phyloP scores from a whole-genome alignment of 2,888 invertebrate genomes.

The Acleris literana region DNA sequence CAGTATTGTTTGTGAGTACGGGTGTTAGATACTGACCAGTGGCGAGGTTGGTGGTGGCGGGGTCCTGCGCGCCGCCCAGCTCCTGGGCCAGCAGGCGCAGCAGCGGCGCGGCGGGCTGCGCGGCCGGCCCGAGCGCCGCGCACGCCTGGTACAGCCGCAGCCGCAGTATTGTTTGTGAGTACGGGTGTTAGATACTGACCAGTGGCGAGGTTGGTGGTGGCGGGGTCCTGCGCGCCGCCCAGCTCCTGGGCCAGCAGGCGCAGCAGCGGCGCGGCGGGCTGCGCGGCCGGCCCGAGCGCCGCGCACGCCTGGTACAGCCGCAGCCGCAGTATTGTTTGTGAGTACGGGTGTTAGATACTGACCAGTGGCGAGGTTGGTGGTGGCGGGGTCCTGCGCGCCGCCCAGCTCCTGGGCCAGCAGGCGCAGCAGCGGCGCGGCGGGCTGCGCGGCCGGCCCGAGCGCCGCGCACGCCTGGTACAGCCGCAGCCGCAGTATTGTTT shows the following conservation, averaged over 20 bases:
- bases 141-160: conserved; percentile 95
- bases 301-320: conserved; percentile 93
- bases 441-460: conserved; percentile 55
- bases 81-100: conserved; percentile 96
- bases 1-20: too few species aligned
- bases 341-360: too few species aligned
- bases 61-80: conserved; percentile 97
- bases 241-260: conserved; percentile 97
- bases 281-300: conserved; percentile 56
- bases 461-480: conserved; percentile 91
- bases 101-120: conserved; percentile 88
- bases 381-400: conserved; percentile 96
- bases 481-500: conserved; percentile 95
- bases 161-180: too few species aligned
- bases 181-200: too few species aligned
- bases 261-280: conserved; percentile 90
- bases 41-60: conserved; percentile 92
- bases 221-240: conserved; percentile 96
- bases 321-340: too few species aligned
- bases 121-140: conserved; percentile 55
- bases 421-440: conserved; percentile 91
- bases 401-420: conserved; percentile 98
- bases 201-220: conserved; percentile 90
- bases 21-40: conserved; percentile 51
- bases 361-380: conserved; percentile 88